Evolutionary conservation across 2,797 vertebrate genomes (phyloP).

Genomic region (Psittacula echo): DNA sequence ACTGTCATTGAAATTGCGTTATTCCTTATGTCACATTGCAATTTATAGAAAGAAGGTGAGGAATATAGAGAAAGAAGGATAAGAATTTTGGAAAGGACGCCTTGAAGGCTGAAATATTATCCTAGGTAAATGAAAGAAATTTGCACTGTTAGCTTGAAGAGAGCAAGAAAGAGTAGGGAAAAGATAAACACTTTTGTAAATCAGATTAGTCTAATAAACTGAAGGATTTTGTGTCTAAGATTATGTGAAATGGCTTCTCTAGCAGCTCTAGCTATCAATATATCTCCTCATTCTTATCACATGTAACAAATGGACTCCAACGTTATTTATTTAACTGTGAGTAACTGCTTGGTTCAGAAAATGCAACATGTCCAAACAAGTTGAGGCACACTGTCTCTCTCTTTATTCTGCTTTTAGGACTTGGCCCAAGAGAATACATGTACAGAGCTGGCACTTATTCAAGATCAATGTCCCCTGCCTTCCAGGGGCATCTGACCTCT

Average conservation of each 20-base stretch:
- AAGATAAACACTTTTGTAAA: neutral
- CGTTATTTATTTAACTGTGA: neutral
- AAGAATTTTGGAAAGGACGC: neutral
- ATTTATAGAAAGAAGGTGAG: neutral
- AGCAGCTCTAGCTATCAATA: neutral
- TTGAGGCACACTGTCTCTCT: neutral
- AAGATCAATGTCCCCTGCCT: neutral
- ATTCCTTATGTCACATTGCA: neutral
- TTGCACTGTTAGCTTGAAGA: neutral
- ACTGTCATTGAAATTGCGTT: neutral
- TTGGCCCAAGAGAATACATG: neutral
- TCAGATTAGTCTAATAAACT: neutral
- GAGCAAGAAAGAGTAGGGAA: neutral
- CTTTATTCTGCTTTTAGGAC: neutral
- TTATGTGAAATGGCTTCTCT: neutral
- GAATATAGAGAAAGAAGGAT: neutral
- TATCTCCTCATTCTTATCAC: neutral
- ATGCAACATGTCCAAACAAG: neutral
- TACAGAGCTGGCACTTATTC: neutral
- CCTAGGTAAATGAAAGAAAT: neutral
- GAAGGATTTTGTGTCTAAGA: neutral
- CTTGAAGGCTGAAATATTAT: neutral
- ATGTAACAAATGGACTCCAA: neutral
- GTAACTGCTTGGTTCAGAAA: neutral
- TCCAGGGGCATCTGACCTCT: neutral